Base-by-base conservation (phyloP, 2,888 invertebrate species). In the Tanytarsus gracilentus region DNA sequence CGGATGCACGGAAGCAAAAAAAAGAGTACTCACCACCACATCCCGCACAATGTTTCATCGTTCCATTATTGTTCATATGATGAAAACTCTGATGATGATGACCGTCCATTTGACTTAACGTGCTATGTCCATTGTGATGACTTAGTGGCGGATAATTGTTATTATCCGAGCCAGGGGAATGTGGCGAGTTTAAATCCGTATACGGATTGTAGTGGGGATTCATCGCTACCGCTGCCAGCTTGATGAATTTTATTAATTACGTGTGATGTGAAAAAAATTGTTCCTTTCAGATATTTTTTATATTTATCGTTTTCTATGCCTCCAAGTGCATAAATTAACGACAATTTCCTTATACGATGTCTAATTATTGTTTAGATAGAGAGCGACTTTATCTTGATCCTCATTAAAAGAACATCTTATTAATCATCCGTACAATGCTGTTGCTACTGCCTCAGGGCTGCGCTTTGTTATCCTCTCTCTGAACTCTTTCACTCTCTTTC, bases 161-260 rank as follows among this genome's bases (percentile, higher is more conserved):
- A 68, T 82, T 83, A 75, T 85, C 85, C 67, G 85, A 85, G 69
- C 84, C 83, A 66, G 84, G 81, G 73, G 85, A 84, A 77, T 85
- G 85, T 68, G 85, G 84, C 71, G 85, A 84, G 77, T 84, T 83
- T 69, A 86, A 80, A 79, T 86, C 86, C 78, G 84, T 80, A 78
- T 86, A 86, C 77, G 85, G 83, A 81, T 86, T 88, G 81, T 88
- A 88, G 78, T 88, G 87, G 79, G 88, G 86, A 85, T 89, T 90
- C 89, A 90, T 89, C 78, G 86, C 86, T 73, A 82, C 76, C 82
- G 86, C 85, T 79, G 87, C 87, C 87, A 88, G 88, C 81, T 87
- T 88, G 88, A 79, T 80, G 82, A 65, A 64, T 67, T 66, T 66
- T 63, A 30, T 16, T 36, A 40, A 50, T 50, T 39, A 26, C 36